phyloP scores from a whole-genome alignment of 2,888 invertebrate genomes.

The Apodemia hepburni region DNA sequence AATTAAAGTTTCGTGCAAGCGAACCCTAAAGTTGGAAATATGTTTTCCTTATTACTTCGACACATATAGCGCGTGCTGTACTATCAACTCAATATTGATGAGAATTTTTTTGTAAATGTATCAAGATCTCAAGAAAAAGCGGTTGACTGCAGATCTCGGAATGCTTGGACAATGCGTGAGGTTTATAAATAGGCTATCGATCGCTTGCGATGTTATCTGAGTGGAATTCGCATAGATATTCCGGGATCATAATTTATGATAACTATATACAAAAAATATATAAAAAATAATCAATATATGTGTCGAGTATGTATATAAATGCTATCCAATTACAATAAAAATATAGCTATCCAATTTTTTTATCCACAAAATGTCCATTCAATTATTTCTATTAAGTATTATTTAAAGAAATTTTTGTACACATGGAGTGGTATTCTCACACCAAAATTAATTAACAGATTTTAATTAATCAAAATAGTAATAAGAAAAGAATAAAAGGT shows the following conservation, averaged over 20 bases:
- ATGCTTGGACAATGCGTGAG: slow-evolving; percentile 10
- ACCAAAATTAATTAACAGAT: no score
- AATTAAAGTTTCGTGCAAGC: no score
- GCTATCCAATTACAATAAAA: no score
- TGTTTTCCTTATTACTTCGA: neutral
- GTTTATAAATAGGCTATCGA: slow-evolving; percentile 13
- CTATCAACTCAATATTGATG: slow-evolving; percentile 51
- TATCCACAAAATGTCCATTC: no score
- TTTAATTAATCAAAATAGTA: no score
- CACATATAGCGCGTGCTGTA: neutral
- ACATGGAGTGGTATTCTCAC: no score
- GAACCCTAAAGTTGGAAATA: neutral
- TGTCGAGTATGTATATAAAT: neutral
- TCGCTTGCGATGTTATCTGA: slow-evolving; percentile 4
- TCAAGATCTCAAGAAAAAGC: slow-evolving; percentile 30
- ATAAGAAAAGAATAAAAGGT: no score
- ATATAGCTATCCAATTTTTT: no score
- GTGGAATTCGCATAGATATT: neutral
- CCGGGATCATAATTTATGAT: neutral
- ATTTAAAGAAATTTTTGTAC: no score
- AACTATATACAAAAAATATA: neutral
- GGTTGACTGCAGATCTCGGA: slow-evolving; percentile 16
- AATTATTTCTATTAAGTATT: no score
- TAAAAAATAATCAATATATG: no score
- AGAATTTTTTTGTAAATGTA: slow-evolving; percentile 30